These are phyloP conservation scores for Intellagama lesueurii DNA, from an alignment of 2,797 vertebrate genomes.

Conservation along the genomic window DNA sequence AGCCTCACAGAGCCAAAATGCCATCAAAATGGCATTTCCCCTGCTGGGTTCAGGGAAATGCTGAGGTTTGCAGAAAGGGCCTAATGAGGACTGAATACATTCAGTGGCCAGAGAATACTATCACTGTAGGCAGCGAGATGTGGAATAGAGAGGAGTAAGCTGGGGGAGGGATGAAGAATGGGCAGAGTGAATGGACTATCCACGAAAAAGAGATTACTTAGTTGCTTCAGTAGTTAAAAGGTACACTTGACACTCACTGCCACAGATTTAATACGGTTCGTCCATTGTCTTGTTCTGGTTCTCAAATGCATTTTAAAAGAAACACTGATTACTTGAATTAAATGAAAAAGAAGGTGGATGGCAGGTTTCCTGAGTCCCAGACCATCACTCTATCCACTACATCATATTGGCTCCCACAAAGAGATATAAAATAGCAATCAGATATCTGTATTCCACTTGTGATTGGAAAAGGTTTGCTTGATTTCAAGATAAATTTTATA, in stretches of 20 bases:
- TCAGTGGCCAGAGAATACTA: not conserved
- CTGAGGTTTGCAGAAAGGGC: not conserved
- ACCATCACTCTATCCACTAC: too few relatives aligned
- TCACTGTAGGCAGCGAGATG: too few relatives aligned
- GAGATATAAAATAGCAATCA: not conserved
- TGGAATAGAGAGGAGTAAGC: not conserved
- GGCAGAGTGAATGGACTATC: too few relatives aligned
- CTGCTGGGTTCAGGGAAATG: not conserved
- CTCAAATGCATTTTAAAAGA: not conserved
- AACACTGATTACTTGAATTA: not conserved
- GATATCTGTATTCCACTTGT: not conserved
- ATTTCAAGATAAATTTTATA: not conserved
- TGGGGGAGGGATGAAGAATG: not conserved
- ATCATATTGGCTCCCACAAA: not conserved
- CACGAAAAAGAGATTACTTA: not conserved
- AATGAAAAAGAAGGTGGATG: too few relatives aligned
- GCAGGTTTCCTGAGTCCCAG: too few relatives aligned
- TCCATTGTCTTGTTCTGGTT: not conserved
- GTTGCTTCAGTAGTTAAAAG: not conserved
- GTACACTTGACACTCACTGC: too few relatives aligned
- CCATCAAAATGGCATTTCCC: too few relatives aligned
- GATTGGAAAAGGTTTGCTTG: not conserved
- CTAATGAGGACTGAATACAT: not conserved
- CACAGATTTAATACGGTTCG: not conserved
- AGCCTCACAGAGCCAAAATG: not conserved